Percentiles rank a stretch among this genome's conserved stretches.
phyloP scores from a whole-genome alignment of 2,113 vertebrate genomes.

The Mastomys coucha region DNA sequence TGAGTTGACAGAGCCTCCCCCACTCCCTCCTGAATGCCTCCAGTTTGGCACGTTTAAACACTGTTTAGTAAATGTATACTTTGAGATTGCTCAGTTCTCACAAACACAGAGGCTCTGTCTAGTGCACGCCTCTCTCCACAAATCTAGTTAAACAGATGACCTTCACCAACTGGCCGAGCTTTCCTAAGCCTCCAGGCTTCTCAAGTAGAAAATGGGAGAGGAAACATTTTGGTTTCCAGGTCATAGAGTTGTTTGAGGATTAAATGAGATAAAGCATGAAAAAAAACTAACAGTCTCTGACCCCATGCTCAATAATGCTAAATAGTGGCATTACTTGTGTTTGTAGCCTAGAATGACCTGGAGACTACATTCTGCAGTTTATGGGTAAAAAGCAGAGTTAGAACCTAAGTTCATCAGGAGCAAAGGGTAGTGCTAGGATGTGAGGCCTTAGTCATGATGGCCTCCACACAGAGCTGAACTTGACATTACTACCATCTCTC shows the following conservation, averaged over 20 bases:
- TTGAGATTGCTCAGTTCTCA: neutral
- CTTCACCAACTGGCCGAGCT: no score
- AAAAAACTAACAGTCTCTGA: neutral
- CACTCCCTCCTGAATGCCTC: neutral
- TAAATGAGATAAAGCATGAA: conserved; percentile 8
- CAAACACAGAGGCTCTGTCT: neutral
- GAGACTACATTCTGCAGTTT: neutral
- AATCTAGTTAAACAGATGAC: neutral
- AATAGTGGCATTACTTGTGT: neutral
- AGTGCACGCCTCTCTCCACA: fast-evolving
- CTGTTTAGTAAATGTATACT: neutral
- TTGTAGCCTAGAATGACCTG: neutral
- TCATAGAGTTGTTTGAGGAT: neutral
- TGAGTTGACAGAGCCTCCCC: neutral
- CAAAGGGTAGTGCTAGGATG: neutral
- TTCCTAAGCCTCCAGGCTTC: neutral
- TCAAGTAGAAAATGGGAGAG: neutral
- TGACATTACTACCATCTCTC: no score
- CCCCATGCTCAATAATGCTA: neutral
- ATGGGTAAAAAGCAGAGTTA: neutral
- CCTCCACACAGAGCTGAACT: neutral
- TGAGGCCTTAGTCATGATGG: neutral
- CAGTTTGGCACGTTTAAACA: neutral
- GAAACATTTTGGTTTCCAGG: neutral
- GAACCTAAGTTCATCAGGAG: neutral